phyloP scores from a whole-genome alignment of 2,888 invertebrate genomes.

The Coelogynopora nodosa region DNA sequence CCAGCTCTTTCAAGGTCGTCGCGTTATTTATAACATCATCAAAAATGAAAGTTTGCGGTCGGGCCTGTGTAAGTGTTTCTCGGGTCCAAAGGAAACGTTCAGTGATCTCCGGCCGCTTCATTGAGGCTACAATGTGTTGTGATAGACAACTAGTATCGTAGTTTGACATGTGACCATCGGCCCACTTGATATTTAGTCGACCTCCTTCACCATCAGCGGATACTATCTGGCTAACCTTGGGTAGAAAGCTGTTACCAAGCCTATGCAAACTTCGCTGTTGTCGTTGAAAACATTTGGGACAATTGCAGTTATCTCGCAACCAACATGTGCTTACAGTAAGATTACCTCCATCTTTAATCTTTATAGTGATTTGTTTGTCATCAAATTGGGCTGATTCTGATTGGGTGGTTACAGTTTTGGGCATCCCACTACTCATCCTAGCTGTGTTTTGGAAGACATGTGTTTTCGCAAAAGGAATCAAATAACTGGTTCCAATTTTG shows the following conservation, averaged over 20 bases:
- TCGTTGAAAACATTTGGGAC: slow-evolving; percentile 25
- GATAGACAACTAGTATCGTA: neutral
- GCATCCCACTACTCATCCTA: too few relatives aligned
- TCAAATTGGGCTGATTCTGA: neutral
- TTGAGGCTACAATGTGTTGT: neutral
- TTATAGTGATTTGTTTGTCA: neutral
- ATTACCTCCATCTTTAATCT: neutral
- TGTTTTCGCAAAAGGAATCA: too few relatives aligned
- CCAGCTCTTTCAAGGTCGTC: neutral
- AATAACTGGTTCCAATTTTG: too few relatives aligned
- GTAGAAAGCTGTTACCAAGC: slow-evolving; percentile 8
- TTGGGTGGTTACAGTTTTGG: too few relatives aligned
- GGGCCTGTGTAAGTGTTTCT: neutral
- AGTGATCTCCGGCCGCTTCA: neutral
- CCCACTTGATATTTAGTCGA: neutral
- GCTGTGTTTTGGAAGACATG: too few relatives aligned
- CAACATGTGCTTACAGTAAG: neutral
- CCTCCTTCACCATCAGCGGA: neutral
- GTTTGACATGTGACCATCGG: slow-evolving; percentile 26
- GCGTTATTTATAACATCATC: neutral
- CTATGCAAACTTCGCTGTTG: slow-evolving; percentile 29
- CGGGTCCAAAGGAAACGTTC: neutral
- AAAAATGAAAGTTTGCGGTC: neutral
- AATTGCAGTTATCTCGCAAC: slow-evolving; percentile 32
- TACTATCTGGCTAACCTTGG: neutral